Base-by-base conservation (phyloP, 2,888 invertebrate species). In the Chydorus sphaericus region DNA sequence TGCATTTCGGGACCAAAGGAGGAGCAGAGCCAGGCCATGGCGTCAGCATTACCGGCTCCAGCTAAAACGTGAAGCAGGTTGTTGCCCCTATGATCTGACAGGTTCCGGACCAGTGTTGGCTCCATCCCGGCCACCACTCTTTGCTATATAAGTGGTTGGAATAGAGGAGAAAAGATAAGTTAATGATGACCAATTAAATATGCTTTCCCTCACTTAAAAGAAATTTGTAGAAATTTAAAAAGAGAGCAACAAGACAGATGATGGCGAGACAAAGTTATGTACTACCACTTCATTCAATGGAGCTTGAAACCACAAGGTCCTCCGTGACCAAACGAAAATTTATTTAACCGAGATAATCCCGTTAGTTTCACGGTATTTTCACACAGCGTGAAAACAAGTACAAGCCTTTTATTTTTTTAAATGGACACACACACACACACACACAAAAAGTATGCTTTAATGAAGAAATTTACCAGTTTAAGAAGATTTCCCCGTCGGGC, bases 31-130 rank as follows among this genome's bases (percentile, higher is more conserved):
- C 68, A 68, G 55, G 67, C 63, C 20, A 70, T 61, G 14, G 66
- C 66, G 29, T 61, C 61, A 53, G 66, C 59, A 60, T 70, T 67
- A 50, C 69, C 68, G 55, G 63, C 62, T 31, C 64, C 63, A n/a
- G 66, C 67, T 55, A 67, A 65, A 54, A 65, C 64, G 58, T 70
- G 70, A 55, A 68, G 63, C 49, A 70, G 61, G 58, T 67, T 68
- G 61, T 69, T 69, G 57, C 69, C 70, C 57, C 64, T 64, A 57
- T 66, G 66, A 60, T 70, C 69, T 16, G 66, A 67, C 56, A 70
- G 64, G 62, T 69, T 69, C 31, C 70, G 63, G 48, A 70, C 65
- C 55, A 70, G 60, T 16, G 68, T 68, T 2, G 66, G 64, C 59
- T 69, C 68, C 65, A 67, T 65, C 44, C 66, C 67, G 50, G 62